Percentiles rank a stretch among this genome's conserved stretches.
phyloP scores from a whole-genome alignment of 2,113 vertebrate species.

The Elephantulus edwardii region DNA sequence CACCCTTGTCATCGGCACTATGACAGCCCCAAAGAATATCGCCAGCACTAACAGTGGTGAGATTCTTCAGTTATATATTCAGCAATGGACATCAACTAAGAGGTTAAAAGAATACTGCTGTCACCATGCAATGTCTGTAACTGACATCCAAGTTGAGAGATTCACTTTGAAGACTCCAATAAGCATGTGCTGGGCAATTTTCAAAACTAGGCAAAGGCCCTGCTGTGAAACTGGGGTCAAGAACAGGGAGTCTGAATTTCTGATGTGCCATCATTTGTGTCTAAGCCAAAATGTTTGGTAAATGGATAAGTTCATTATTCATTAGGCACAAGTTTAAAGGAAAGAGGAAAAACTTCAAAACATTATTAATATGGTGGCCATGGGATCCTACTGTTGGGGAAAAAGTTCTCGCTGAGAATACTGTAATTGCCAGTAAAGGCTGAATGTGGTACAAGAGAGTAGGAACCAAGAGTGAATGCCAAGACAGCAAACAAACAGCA shows the following conservation, averaged over 20 bases:
- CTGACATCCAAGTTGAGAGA: background rate
- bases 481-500: background rate
- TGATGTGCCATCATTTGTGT: background rate
- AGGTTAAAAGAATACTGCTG: background rate
- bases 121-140: background rate
- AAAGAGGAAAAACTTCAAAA: background rate
- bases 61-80: background rate
- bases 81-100: background rate
- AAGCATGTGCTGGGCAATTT: background rate
- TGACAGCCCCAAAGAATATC: background rate
- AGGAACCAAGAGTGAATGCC: background rate
- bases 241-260: background rate
- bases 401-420: background rate
- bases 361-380: background rate
- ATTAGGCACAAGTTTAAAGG: background rate
- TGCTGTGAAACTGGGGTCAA: background rate
- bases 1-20: background rate
- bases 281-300: background rate
- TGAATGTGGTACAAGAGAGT: background rate
- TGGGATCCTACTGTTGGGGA: background rate
- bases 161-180: background rate
- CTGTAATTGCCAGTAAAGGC: background rate
- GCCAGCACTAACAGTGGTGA: rapidly evolving
- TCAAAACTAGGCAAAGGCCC: background rate
- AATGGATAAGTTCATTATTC: background rate